Evolutionary conservation across 2,797 vertebrate genomes (phyloP).

Genomic region (Argya squamiceps): DNA sequence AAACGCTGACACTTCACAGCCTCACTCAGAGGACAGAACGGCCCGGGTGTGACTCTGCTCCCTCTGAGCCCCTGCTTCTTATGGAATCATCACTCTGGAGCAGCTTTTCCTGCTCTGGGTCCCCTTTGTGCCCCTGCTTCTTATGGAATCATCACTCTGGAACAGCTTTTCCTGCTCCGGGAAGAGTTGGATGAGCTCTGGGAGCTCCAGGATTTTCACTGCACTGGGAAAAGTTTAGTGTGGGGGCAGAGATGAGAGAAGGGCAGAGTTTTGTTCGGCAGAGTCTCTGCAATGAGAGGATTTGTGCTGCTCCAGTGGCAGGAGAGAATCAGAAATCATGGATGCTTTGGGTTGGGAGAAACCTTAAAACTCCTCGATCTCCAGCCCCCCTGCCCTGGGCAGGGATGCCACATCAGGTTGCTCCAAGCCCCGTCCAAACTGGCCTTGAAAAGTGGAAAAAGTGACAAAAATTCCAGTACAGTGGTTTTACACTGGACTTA

Average conservation of each 20-base stretch:
- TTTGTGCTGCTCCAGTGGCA: neutral
- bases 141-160: fast-evolving
- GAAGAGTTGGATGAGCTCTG: neutral
- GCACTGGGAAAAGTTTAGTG: neutral
- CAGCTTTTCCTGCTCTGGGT: neutral
- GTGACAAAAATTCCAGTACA: neutral
- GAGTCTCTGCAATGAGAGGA: neutral
- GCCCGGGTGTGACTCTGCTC: neutral
- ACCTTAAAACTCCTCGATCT: neutral
- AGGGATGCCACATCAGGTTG: neutral
- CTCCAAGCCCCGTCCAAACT: neutral
- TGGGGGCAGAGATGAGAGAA: neutral
- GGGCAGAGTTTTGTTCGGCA: neutral
- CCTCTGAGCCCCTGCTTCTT: neutral
- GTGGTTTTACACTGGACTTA: conserved; percentile 42
- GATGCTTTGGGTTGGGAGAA: neutral
- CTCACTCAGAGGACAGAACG: fast-evolving
- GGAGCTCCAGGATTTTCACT: neutral
- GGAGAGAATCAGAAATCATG: neutral
- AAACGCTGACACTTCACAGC: neutral
- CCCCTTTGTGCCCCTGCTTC: neutral
- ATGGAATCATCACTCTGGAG: neutral
- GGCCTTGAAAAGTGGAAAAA: neutral
- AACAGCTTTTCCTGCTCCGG: neutral
- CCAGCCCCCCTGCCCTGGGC: neutral